These are phyloP conservation scores for Pseudochromis fuscus DNA, from an alignment of 2,797 vertebrate genomes.

Conservation along the genomic window DNA sequence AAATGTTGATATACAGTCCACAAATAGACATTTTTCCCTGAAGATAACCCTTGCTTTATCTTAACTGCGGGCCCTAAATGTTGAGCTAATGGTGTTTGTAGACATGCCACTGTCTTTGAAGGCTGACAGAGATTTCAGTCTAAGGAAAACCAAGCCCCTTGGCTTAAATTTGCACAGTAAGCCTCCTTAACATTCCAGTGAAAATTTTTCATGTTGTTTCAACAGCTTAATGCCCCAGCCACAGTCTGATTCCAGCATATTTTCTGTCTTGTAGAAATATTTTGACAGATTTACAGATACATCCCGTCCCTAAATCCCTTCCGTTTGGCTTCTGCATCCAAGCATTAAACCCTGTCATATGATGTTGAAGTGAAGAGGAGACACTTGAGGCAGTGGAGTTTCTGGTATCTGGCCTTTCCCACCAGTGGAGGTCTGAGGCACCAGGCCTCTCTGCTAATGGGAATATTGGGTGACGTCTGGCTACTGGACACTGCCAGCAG, in stretches of 20 bases:
- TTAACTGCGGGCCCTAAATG: slow-evolving; percentile 66
- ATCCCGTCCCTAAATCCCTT: slow-evolving; percentile 79
- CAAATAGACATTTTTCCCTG: slow-evolving; percentile 41
- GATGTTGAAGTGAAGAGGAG: slow-evolving; percentile 77
- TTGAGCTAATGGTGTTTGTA: slow-evolving; percentile 61
- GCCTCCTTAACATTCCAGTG: slow-evolving; percentile 80
- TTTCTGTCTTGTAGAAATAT: slow-evolving; percentile 83
- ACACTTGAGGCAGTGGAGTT: slow-evolving; percentile 74
- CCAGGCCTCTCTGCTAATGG: slow-evolving; percentile 71
- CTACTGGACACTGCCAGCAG: slow-evolving; percentile 62
- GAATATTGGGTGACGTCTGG: slow-evolving; percentile 78
- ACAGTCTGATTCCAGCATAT: slow-evolving; percentile 80
- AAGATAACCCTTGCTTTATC: slow-evolving; percentile 49
- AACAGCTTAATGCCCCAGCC: slow-evolving; percentile 79
- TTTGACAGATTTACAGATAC: slow-evolving; percentile 84
- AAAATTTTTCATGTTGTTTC: slow-evolving; percentile 81
- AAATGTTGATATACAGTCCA: slow-evolving; percentile 38
- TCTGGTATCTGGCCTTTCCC: slow-evolving; percentile 78
- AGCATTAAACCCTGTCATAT: slow-evolving; percentile 83
- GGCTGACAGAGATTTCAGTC: slow-evolving; percentile 68
- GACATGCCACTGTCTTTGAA: slow-evolving; percentile 66
- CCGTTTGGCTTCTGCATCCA: slow-evolving; percentile 78
- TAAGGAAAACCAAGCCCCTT: slow-evolving; percentile 63
- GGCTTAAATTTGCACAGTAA: slow-evolving; percentile 79
- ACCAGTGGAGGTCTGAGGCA: slow-evolving; percentile 75